Conservation (phyloP, 2,113 vertebrate genomes). For the Anarrhichthys ocellatus region DNA sequence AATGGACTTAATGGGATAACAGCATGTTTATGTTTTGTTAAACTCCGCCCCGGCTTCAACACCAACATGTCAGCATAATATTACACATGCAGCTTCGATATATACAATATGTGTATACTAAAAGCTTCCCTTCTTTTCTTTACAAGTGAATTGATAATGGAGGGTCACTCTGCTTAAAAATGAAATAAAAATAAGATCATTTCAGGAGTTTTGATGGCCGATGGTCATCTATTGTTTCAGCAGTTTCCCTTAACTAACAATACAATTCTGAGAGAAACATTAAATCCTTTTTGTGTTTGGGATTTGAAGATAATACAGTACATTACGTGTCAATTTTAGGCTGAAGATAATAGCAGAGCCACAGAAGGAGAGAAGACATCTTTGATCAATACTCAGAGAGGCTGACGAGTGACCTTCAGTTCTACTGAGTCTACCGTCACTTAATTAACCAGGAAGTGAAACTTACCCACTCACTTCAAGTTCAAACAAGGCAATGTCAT, state of each 20-base stretch:
- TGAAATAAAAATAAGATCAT: background rate
- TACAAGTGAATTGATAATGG: background rate
- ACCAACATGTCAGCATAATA: background rate
- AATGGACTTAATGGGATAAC: background rate
- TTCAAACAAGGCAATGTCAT: background rate
- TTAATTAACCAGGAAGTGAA: conserved; percentile 3
- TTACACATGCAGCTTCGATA: background rate
- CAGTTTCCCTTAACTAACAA: background rate
- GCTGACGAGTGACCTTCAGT: too few relatives aligned
- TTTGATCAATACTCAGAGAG: background rate
- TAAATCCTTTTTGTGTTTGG: background rate
- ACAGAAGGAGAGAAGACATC: background rate
- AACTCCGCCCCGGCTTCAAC: background rate
- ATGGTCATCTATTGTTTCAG: background rate
- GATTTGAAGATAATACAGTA: background rate
- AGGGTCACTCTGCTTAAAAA: background rate
- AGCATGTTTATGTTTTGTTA: background rate
- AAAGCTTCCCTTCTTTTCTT: background rate
- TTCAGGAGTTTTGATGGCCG: background rate
- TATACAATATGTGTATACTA: background rate
- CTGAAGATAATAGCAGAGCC: background rate
- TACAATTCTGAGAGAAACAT: background rate
- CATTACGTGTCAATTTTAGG: background rate
- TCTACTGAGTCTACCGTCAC: too few relatives aligned
- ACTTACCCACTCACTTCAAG: background rate